Evolutionary conservation across 2,888 invertebrate species (phyloP).

Genomic region (Drosophila tanythrix): DNA sequence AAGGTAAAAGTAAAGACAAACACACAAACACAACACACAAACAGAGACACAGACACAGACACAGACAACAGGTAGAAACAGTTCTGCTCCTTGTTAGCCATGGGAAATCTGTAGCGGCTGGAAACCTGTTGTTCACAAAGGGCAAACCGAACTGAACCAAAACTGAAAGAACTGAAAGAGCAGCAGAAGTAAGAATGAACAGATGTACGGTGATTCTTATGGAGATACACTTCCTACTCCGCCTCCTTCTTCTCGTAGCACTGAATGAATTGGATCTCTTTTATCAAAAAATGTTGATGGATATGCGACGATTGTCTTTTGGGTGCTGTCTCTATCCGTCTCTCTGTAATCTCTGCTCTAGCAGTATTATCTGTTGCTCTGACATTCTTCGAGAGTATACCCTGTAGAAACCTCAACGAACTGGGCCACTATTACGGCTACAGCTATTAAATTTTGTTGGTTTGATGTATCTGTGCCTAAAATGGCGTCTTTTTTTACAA

Average conservation of each 20-base stretch:
- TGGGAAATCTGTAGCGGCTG: conserved; percentile 74
- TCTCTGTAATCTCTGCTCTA: conserved; percentile 49
- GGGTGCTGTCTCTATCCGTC: conserved; percentile 33
- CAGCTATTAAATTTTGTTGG: conserved; percentile 1
- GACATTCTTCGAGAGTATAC: conserved; percentile 15
- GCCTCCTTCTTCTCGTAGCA: conserved; percentile 30
- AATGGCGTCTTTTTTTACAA: not conserved
- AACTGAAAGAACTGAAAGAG: conserved; percentile 25
- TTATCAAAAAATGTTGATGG: conserved; percentile 52
- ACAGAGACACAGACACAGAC: conserved; percentile 8
- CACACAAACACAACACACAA: conserved; percentile 25
- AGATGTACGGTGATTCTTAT: conserved; percentile 64
- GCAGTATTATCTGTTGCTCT: conserved; percentile 23
- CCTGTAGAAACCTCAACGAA: conserved; percentile 25
- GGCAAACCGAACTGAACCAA: conserved; percentile 24
- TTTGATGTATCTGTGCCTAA: not conserved
- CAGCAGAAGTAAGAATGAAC: conserved; percentile 38
- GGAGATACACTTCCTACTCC: conserved; percentile 41
- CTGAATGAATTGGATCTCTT: conserved; percentile 73
- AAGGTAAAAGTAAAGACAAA: conserved; percentile 49
- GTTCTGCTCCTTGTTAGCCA: conserved; percentile 65
- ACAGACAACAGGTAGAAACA: conserved; percentile 59
- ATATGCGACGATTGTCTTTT: conserved; percentile 21
- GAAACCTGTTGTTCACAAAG: conserved; percentile 75
- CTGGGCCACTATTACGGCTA: not conserved